Evolutionary conservation across 2,113 vertebrate species (phyloP).

Genomic region (Ageneiosus marmoratus): DNA sequence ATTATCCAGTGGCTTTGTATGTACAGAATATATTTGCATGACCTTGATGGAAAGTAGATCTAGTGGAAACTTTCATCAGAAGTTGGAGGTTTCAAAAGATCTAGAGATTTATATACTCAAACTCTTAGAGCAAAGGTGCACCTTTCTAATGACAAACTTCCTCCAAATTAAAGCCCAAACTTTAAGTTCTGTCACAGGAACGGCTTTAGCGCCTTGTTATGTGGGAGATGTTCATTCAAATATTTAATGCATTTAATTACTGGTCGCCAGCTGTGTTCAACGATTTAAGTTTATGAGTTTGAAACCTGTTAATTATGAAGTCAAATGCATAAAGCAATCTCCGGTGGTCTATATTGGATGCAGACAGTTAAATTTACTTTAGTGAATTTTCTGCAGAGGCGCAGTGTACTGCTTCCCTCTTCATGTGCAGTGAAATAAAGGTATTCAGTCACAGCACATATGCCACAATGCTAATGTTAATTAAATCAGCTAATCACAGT

Average conservation of each 20-base stretch:
- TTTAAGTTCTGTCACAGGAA: slow-evolving; percentile 70
- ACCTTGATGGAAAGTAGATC: slow-evolving; percentile 10
- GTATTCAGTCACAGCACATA: slow-evolving; percentile 60
- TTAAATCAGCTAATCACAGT: slow-evolving; percentile 54
- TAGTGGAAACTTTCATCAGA: slow-evolving; percentile 18
- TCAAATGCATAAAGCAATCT: slow-evolving; percentile 81
- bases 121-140: slow-evolving; percentile 21
- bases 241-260: slow-evolving; percentile 83
- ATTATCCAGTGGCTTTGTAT: background rate
- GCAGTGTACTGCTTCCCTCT: slow-evolving; percentile 54
- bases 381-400: slow-evolving; percentile 73
- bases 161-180: slow-evolving; percentile 55
- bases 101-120: slow-evolving; percentile 15
- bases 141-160: slow-evolving; percentile 40
- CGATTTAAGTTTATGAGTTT: slow-evolving; percentile 83
- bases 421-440: slow-evolving; percentile 57
- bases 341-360: slow-evolving; percentile 74
- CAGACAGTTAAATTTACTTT: slow-evolving; percentile 83
- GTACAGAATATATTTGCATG: background rate
- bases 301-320: slow-evolving; percentile 82
- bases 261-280: slow-evolving; percentile 79
- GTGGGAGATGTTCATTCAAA: slow-evolving; percentile 77
- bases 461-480: slow-evolving; percentile 60
- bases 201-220: slow-evolving; percentile 75
- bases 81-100: background rate